Evolutionary conservation across 2,888 invertebrate genomes (phyloP), one percentile per base, ranked within the genome.

Genomic region (Auanema sp.): DNA sequence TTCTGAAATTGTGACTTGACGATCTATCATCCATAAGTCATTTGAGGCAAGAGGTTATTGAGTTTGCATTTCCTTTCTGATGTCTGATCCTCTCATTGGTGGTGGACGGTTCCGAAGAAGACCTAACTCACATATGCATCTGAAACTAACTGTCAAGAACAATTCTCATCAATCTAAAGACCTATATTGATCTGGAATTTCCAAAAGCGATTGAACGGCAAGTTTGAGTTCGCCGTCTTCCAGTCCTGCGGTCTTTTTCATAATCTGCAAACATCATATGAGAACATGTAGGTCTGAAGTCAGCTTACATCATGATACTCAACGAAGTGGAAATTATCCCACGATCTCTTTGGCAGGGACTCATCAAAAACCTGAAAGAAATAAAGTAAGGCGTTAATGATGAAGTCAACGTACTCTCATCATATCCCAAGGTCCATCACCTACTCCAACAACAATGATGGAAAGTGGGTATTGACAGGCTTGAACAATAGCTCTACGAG

Each of bases 271-370:
- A 42, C 6, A n/a, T 49, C n/a, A 12, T 53, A 11, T 49, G 41
- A n/a, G 43, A 59, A 56, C 18, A 23, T 18, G 11, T 16, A 21
- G 16, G 18, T 14, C n/a, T 12, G 33, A 40, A 55, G n/a, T 75
- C 3, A n/a, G n/a, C n/a, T 78, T 18, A 85, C 80, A 60, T 83
- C 80, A 69, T 86, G 84, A 75, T 85, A 87, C 66, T 87, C 85
- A 25, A 87, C 86, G 78, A 87, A 87, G 70, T 87, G 87, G 80
- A 87, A 87, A 77, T 87, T 87, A 79, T 87, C 87, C 84, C 87
- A 87, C 55, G 85, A 84, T 52, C 87, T 78, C 62, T 84, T 80
- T 2, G 87, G 86, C 14, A 87, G 77, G 1, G 83, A 82, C 65
- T 87, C 86, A 75, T 87, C 87, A 77, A 86, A 87, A 56, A 86